Conservation (phyloP, 1,140 invertebrate genomes). For the Drosophila santomea region DNA sequence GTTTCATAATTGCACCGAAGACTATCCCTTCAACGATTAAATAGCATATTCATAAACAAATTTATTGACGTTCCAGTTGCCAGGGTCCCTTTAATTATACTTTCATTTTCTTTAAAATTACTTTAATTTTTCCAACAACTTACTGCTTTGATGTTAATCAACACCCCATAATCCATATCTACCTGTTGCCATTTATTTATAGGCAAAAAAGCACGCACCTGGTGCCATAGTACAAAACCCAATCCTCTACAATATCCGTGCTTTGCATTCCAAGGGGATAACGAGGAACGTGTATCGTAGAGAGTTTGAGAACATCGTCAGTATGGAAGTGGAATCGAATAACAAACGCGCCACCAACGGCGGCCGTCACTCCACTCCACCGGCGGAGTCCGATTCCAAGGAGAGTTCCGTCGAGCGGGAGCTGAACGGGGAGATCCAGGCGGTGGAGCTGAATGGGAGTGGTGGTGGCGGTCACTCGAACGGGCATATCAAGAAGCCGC, state of each 20-base stretch:
- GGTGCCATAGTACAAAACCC: constrained; percentile 63
- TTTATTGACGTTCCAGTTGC: background rate
- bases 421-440: constrained; percentile 77
- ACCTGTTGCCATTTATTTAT: constrained; percentile 11
- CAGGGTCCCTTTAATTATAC: too few relatives aligned
- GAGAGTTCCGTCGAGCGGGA: constrained; percentile 83
- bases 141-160: background rate
- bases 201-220: constrained; percentile 50
- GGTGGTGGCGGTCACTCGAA: constrained; percentile 47
- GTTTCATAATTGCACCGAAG: background rate
- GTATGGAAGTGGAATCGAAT: constrained; percentile 70
- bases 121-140: background rate
- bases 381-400: constrained; percentile 66
- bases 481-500: constrained; percentile 77
- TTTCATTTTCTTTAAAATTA: background rate
- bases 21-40: background rate
- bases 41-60: background rate
- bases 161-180: background rate
- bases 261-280: constrained; percentile 31
- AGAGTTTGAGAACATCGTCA: background rate
- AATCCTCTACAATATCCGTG: constrained; percentile 6
- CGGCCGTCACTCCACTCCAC: constrained; percentile 14
- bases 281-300: background rate
- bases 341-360: constrained; percentile 58
- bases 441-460: constrained; percentile 71